phyloP scores from a whole-genome alignment of 1,140 invertebrate species.

The Formica selysi region DNA sequence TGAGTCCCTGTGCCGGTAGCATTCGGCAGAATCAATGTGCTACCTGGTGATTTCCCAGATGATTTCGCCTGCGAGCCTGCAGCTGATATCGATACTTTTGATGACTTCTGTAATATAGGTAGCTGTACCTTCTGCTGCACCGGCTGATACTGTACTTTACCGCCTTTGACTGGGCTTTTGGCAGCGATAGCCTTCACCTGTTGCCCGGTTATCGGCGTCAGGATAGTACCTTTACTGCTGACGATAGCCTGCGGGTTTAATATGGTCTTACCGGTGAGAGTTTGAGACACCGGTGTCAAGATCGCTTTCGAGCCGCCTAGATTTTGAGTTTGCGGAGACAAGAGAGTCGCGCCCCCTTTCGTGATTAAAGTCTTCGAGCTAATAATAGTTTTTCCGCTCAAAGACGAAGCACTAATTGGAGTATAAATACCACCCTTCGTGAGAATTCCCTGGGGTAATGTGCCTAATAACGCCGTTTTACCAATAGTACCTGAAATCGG shows the following conservation, averaged over 20 bases:
- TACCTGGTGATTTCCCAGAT: constrained; percentile 64
- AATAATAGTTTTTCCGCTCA: constrained; percentile 77
- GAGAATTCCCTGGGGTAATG: constrained; percentile 76
- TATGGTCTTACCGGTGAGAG: constrained; percentile 75
- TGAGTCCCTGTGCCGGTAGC: neutral
- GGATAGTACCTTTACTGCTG: constrained; percentile 83
- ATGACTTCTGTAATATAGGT: constrained; percentile 78
- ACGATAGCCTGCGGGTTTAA: constrained; percentile 76
- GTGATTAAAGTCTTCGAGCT: constrained; percentile 77
- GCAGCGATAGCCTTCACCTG: constrained; percentile 84
- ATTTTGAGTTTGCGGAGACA: constrained; percentile 65
- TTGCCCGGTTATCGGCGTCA: constrained; percentile 85
- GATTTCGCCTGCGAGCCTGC: constrained; percentile 58
- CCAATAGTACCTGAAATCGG: constrained; percentile 74
- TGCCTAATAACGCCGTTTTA: constrained; percentile 73
- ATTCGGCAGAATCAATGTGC: constrained; percentile 77
- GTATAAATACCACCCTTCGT: constrained; percentile 81
- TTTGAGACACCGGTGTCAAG: constrained; percentile 81
- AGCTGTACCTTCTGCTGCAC: constrained; percentile 80
- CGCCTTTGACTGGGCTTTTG: constrained; percentile 79
- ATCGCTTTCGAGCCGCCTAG: constrained; percentile 86
- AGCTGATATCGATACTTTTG: constrained; percentile 73
- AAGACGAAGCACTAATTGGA: constrained; percentile 73
- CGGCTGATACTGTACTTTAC: constrained; percentile 80
- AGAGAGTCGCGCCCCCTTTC: constrained; percentile 75